Evolutionary conservation across 2,888 invertebrate genomes (phyloP).

Genomic region (Pachydiplax longipennis): DNA sequence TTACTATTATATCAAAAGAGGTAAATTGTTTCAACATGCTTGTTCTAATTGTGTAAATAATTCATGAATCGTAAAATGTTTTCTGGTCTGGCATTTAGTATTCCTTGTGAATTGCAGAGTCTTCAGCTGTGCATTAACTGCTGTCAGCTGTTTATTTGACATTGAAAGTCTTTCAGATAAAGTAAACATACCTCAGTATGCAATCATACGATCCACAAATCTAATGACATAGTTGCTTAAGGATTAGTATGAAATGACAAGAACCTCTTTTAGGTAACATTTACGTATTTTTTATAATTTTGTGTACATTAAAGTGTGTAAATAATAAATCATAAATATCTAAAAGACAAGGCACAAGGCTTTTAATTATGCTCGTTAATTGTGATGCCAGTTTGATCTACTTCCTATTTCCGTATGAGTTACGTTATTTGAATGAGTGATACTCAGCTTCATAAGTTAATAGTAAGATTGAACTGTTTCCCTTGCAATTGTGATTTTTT

Average conservation of each 20-base stretch:
- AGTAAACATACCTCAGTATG: constrained; percentile 37
- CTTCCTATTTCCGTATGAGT: neutral
- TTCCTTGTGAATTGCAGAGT: neutral
- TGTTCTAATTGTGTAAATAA: constrained; percentile 15
- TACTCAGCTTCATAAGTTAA: neutral
- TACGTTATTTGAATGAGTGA: neutral
- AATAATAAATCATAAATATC: constrained; percentile 16
- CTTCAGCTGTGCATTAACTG: neutral
- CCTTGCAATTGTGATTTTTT: neutral
- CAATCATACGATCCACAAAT: constrained; percentile 27
- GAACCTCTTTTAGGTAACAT: constrained; percentile 38
- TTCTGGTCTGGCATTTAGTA: constrained; percentile 8
- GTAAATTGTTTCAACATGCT: constrained; percentile 7
- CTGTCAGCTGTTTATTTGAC: constrained; percentile 3
- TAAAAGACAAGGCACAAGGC: constrained; percentile 24
- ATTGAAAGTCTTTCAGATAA: constrained; percentile 43
- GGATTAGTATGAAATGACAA: constrained; percentile 17
- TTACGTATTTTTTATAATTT: constrained; percentile 44
- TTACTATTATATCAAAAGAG: neutral
- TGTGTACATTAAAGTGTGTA: constrained; percentile 36
- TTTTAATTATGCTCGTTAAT: neutral
- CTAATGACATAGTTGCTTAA: constrained; percentile 29
- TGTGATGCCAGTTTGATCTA: neutral
- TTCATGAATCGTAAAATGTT: neutral
- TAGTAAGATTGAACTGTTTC: neutral